Percentiles rank a stretch among this genome's conserved stretches.
These are phyloP conservation scores for Anthopleura sola DNA, from an alignment of 64 coral and sea anemone genomes.

Conservation along the genomic window DNA sequence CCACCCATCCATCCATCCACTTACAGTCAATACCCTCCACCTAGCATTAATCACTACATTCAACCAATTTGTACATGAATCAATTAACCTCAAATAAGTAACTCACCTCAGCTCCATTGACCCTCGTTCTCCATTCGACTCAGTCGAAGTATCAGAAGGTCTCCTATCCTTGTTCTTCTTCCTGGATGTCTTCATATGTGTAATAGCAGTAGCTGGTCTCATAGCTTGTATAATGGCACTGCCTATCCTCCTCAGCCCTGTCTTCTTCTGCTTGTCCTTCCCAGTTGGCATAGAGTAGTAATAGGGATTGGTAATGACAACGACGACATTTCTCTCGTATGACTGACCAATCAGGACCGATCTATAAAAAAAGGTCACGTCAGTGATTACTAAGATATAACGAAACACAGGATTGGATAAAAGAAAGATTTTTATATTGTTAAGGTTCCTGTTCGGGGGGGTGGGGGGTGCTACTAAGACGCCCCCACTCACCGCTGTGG, in stretches of 20 bases:
- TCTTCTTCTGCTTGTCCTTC: conserved; percentile 55
- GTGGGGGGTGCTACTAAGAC: too few species aligned
- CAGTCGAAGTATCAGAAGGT: conserved; percentile 46
- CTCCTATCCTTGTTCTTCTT: conserved; percentile 44
- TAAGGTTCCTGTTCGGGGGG: too few species aligned
- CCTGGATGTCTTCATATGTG: conserved; percentile 44
- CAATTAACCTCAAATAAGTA: not conserved
- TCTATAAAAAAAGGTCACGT: conserved; percentile 34
- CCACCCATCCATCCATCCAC: not conserved
- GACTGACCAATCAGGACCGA: conserved; percentile 86
- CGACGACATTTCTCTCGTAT: conserved; percentile 89
- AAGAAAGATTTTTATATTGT: not conserved
- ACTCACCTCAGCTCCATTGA: conserved; percentile 46
- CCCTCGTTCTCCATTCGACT: conserved; percentile 38
- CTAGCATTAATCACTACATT: not conserved
- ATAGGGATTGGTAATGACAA: conserved; percentile 92
- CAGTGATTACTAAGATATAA: not conserved
- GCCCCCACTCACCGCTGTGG: too few species aligned
- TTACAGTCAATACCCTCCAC: not conserved
- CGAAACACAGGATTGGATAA: not conserved
- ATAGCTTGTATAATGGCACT: conserved; percentile 71
- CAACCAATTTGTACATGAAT: too few species aligned
- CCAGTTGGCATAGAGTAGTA: conserved; percentile 85
- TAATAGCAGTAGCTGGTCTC: conserved; percentile 45
- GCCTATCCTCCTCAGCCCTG: conserved; percentile 62